These are phyloP conservation scores for Epinotia bilunana DNA, from an alignment of 2,888 invertebrate genomes.

Conservation along the genomic window DNA sequence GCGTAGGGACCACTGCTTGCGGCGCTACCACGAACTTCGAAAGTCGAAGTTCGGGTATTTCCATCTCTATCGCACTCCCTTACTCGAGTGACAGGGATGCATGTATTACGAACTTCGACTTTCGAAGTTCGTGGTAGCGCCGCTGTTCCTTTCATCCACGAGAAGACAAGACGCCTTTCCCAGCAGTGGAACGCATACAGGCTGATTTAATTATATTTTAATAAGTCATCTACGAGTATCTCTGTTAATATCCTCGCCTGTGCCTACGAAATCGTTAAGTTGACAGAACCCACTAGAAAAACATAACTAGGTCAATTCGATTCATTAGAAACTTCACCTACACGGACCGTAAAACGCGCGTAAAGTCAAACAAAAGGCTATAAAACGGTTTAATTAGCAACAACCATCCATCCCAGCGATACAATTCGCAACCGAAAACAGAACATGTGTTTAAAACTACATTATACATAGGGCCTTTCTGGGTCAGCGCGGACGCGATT, in stretches of 20 bases:
- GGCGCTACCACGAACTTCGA: too few species aligned
- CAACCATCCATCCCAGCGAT: constrained; percentile 45
- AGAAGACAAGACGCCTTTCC: too few species aligned
- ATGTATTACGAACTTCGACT: too few species aligned
- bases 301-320: constrained; percentile 21
- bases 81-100: too few species aligned
- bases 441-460: background rate
- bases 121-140: too few species aligned
- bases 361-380: constrained; percentile 58
- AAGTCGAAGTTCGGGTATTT: too few species aligned
- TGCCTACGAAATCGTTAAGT: background rate
- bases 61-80: too few species aligned
- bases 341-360: constrained; percentile 42
- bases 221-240: background rate
- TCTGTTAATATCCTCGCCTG: background rate
- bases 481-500: background rate
- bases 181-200: too few species aligned
- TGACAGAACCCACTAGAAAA: constrained; percentile 29
- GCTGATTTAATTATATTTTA: too few species aligned
- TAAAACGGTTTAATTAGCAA: constrained; percentile 63
- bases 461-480: constrained; percentile 4
- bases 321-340: constrained; percentile 4
- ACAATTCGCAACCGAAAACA: constrained; percentile 2
- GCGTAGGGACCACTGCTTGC: too few species aligned
- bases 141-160: too few species aligned